Percentiles rank a stretch among this genome's conserved stretches.
Conservation (phyloP, 2,113 vertebrate species). For the Dasyornis broadbenti region DNA sequence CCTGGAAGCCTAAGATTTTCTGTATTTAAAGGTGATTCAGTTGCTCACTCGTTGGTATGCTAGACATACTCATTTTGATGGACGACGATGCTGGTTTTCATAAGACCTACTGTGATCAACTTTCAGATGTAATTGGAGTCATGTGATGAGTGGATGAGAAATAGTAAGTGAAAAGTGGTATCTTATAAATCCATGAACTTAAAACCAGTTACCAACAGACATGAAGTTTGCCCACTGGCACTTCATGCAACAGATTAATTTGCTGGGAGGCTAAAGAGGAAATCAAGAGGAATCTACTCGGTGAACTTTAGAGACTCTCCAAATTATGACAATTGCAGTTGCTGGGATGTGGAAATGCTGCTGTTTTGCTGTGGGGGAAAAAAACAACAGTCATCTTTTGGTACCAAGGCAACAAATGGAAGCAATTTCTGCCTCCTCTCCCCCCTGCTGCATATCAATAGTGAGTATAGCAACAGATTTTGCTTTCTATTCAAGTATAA, state of each 20-base stretch:
- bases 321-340: neutral
- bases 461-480: neutral
- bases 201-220: neutral
- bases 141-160: neutral
- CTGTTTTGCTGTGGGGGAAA: neutral
- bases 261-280: neutral
- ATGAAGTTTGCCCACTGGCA: neutral
- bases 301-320: neutral
- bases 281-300: neutral
- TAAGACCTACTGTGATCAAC: neutral
- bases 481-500: neutral
- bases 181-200: neutral
- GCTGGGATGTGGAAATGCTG: neutral
- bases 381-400: neutral
- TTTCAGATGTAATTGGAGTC: neutral
- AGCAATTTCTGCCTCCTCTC: neutral
- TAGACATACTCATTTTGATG: neutral
- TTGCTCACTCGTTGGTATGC: neutral
- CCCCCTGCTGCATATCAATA: neutral
- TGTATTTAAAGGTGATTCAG: neutral
- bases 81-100: neutral
- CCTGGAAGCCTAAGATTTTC: neutral
- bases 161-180: neutral
- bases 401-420: neutral
- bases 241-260: neutral